These are phyloP conservation scores for Amblyteles armatorius DNA, from an alignment of 2,888 invertebrate genomes.

Conservation along the genomic window DNA sequence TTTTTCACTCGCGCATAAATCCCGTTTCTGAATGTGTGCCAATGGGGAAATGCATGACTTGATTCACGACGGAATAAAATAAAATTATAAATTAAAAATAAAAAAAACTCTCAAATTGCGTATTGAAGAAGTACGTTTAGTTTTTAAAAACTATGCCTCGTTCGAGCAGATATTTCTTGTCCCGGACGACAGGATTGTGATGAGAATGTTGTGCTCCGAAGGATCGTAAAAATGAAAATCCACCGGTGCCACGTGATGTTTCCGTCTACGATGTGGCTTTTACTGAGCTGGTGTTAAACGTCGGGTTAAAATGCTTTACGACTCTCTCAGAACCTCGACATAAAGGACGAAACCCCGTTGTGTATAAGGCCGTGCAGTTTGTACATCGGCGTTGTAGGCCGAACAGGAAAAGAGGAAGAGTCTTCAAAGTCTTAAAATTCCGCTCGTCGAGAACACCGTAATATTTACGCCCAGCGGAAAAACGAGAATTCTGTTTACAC, in stretches of 20 bases:
- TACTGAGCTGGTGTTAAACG: slow-evolving; percentile 66
- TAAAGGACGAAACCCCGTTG: slow-evolving; percentile 34
- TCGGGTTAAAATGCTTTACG: slow-evolving; percentile 67
- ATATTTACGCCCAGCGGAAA: slow-evolving; percentile 23
- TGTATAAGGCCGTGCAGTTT: background rate
- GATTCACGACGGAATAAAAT: too few species aligned
- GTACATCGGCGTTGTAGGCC: background rate
- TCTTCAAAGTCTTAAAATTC: slow-evolving; percentile 47
- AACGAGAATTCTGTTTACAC: background rate
- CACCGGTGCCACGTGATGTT: slow-evolving; percentile 37
- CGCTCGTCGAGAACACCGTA: slow-evolving; percentile 32
- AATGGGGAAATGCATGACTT: too few species aligned
- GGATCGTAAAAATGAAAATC: slow-evolving; percentile 65
- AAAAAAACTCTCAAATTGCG: background rate
- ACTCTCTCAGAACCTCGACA: slow-evolving; percentile 30
- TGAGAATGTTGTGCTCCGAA: slow-evolving; percentile 39
- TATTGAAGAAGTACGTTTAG: background rate
- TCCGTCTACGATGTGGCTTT: slow-evolving; percentile 53
- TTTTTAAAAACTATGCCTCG: background rate
- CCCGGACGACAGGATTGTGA: background rate
- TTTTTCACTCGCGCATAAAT: too few species aligned
- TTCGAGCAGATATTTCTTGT: slow-evolving; percentile 1
- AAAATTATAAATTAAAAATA: too few species aligned
- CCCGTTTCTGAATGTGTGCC: too few species aligned
- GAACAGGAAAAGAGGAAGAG: slow-evolving; percentile 48